Evolutionary conservation across 2,888 invertebrate species (phyloP), one percentile per base, ranked within the genome.

Genomic region (Oegoconia quadripuncta): DNA sequence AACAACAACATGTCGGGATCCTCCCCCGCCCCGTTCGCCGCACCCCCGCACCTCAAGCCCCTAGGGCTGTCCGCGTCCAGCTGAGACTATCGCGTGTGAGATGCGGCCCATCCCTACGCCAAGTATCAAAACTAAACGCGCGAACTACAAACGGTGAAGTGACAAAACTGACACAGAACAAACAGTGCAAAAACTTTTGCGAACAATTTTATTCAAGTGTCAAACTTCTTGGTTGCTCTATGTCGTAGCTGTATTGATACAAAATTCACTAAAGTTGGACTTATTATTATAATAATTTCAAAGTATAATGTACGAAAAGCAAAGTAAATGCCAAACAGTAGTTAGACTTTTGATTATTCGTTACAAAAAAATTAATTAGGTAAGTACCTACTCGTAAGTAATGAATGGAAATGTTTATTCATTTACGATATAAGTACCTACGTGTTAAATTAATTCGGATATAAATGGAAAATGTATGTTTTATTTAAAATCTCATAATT

Each of bases 1-100:
- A 91, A 91, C 86, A 92, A 92, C 82, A 92, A 91, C 77, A 91
- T 91, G 91, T 90, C 91, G 11, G 90, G 84, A 48, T 69, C 89
- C 45, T 81, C 81, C 15, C 73, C 84, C 28, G 83, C 84, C 12
- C 64, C 81, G 22, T 82, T 81, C 64, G 60, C 69, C 40, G 73
- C 88, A 1, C 89, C 90, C 44, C 75, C 89, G 57, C 90, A 89
- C 74, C 86, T 89, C 63, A 86, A 88, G 60, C 87, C 90, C 41
- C 87, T 91, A 41, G 89, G 90, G 37, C 80, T 91, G 28, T 90
- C 90, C 0, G 90, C 91, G 67, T 87, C 90, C 67, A 91, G 91
- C 90, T 91, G 91, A 91, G 90, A 90, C 61, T 86, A 78, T 27
- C 82, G 83, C 57, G 71, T 69, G 52, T 79, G 88, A 86, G 87